Percentiles rank a stretch among this genome's conserved stretches.
phyloP scores from a whole-genome alignment of 35 echinoderm and acorn worm genomes.

The Stichopus chloronotus region DNA sequence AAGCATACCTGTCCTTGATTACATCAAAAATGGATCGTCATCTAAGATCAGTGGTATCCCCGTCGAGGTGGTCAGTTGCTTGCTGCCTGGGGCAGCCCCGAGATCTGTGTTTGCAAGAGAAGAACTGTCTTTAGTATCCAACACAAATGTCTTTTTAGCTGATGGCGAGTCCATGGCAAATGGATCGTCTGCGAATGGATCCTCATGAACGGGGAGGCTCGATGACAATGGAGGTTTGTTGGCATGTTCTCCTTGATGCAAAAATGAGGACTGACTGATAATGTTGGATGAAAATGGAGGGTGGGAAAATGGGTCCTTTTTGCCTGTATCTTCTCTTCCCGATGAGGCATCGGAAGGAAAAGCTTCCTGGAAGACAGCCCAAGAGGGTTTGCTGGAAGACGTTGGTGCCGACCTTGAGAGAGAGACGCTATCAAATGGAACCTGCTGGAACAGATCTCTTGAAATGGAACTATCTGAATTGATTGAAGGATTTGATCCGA shows the following conservation, averaged over 20 bases:
- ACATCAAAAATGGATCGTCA: slow-evolving; percentile 34
- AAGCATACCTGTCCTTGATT: slow-evolving; percentile 20
- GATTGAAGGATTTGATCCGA: slow-evolving; percentile 19
- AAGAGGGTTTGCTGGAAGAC: background rate
- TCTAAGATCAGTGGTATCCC: slow-evolving; percentile 47
- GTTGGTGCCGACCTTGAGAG: slow-evolving; percentile 31
- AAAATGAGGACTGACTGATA: background rate
- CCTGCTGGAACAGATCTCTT: slow-evolving; percentile 31
- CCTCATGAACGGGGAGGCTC: slow-evolving; percentile 77
- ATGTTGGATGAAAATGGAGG: slow-evolving; percentile 4
- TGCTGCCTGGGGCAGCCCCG: background rate
- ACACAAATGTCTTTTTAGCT: slow-evolving; percentile 68
- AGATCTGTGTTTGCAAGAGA: slow-evolving; percentile 55
- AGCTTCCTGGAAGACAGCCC: background rate
- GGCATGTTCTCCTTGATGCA: background rate
- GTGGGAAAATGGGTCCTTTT: background rate
- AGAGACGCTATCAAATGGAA: slow-evolving; percentile 46
- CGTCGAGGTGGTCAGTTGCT: slow-evolving; percentile 50
- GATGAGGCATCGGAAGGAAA: background rate
- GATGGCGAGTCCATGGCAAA: slow-evolving; percentile 69
- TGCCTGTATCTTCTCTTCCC: background rate
- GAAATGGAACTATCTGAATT: slow-evolving; percentile 3
- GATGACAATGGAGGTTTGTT: slow-evolving; percentile 22
- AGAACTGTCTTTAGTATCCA: slow-evolving; percentile 19
- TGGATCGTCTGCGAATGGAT: slow-evolving; percentile 89